These are phyloP conservation scores for Phataginus tricuspis DNA, from an alignment of 2,797 vertebrate genomes.

Conservation along the genomic window DNA sequence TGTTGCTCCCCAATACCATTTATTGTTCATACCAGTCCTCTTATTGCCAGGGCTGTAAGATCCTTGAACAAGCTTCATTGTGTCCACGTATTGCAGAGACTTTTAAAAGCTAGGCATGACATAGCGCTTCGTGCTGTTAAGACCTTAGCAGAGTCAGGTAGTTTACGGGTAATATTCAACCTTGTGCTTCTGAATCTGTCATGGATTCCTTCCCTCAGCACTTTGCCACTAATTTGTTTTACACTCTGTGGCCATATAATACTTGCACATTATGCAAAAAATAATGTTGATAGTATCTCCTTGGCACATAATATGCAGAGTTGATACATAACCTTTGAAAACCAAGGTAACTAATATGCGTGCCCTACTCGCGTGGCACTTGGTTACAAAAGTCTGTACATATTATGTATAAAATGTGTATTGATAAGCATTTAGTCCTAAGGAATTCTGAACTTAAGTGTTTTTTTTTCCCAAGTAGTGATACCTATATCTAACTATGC, in stretches of 20 bases:
- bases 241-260: constrained; percentile 76
- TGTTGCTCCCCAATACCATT: neutral
- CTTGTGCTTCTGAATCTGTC: constrained; percentile 79
- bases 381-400: constrained; percentile 72
- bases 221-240: constrained; percentile 79
- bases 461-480: neutral
- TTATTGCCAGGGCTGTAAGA: neutral
- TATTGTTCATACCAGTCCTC: neutral
- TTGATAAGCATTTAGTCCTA: constrained; percentile 62
- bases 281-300: constrained; percentile 71
- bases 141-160: constrained; percentile 74
- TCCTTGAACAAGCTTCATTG: constrained; percentile 65
- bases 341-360: constrained; percentile 64
- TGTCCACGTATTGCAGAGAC: constrained; percentile 71
- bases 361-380: constrained; percentile 61
- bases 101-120: constrained; percentile 53
- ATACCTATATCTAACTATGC: constrained; percentile 60
- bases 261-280: constrained; percentile 79
- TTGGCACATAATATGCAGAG: constrained; percentile 74
- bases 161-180: constrained; percentile 70
- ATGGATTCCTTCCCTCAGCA: constrained; percentile 82
- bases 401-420: constrained; percentile 71
- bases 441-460: constrained; percentile 52
- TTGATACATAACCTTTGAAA: constrained; percentile 74
- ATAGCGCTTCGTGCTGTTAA: constrained; percentile 33